Percentiles rank a stretch among this genome's conserved stretches.
Conservation (phyloP, 2,113 vertebrate genomes). For the Onychostoma macrolepis region DNA sequence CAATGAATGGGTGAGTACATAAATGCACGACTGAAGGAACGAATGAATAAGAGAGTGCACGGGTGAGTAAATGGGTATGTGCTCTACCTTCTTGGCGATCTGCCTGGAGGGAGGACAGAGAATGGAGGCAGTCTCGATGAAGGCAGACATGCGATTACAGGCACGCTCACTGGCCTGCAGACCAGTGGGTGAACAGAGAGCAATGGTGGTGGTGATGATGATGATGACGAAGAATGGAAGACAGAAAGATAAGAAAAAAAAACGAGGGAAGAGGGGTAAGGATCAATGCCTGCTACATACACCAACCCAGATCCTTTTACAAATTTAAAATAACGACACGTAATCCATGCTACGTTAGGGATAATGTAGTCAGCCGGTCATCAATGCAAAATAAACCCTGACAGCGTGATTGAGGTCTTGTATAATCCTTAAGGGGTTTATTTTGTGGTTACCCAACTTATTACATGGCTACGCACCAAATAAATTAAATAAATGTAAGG, state of each 20-base stretch:
- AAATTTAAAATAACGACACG: background rate
- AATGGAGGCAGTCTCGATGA: constrained; percentile 82
- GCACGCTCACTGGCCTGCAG: constrained; percentile 82
- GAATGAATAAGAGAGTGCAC: background rate
- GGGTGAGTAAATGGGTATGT: constrained; percentile 23
- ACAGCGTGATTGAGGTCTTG: background rate
- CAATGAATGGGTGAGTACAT: background rate
- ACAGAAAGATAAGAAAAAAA: background rate
- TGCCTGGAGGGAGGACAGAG: constrained; percentile 79
- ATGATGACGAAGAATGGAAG: constrained; percentile 61
- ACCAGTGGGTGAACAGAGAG: constrained; percentile 67
- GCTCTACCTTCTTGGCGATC: constrained; percentile 87
- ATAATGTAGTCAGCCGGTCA: background rate
- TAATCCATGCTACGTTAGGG: background rate
- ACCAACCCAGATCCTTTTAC: background rate
- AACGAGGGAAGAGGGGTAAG: background rate
- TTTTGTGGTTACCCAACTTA: background rate
- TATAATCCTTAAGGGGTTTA: background rate
- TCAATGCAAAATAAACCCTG: background rate
- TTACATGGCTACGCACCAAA: background rate
- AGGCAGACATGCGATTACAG: constrained; percentile 88
- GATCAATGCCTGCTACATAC: background rate
- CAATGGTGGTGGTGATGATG: constrained; percentile 32
- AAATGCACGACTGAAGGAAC: background rate
- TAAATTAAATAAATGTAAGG: background rate